Percentiles rank a stretch among this genome's conserved stretches.
phyloP scores from a whole-genome alignment of 2,888 invertebrate genomes.

The Macrosiphum euphorbiae region DNA sequence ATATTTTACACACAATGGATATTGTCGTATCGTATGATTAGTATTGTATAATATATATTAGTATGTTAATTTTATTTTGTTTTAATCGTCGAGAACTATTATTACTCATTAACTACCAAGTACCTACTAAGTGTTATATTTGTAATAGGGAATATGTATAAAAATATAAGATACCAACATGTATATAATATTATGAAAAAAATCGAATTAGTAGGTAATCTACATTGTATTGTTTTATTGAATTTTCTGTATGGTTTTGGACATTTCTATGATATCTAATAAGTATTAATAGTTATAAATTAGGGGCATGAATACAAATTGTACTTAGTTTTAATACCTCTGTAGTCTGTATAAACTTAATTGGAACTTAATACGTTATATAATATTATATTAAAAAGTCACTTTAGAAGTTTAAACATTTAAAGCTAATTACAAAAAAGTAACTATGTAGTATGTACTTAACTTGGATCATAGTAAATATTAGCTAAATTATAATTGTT shows the following conservation, averaged over 20 bases:
- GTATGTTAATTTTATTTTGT: not conserved
- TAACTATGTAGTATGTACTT: not conserved
- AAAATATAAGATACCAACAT: too few species aligned
- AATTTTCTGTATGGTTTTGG: not conserved
- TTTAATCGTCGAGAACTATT: not conserved
- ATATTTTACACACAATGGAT: not conserved
- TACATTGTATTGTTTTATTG: not conserved
- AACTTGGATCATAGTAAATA: not conserved
- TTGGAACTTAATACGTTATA: not conserved
- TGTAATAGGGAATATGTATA: not conserved
- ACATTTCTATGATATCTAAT: not conserved
- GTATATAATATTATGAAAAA: not conserved
- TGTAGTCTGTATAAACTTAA: not conserved
- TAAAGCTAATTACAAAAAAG: not conserved
- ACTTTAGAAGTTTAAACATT: not conserved
- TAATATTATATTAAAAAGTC: not conserved
- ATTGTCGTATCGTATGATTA: not conserved
- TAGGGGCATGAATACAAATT: not conserved
- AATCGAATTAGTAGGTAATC: not conserved
- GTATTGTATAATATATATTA: not conserved
- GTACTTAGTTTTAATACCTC: not conserved
- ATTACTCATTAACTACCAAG: not conserved
- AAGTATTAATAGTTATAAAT: not conserved
- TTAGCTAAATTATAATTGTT: not conserved
- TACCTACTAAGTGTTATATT: not conserved